Evolutionary conservation across 2,113 vertebrate species (phyloP).

Genomic region (Bagarius yarrelli): DNA sequence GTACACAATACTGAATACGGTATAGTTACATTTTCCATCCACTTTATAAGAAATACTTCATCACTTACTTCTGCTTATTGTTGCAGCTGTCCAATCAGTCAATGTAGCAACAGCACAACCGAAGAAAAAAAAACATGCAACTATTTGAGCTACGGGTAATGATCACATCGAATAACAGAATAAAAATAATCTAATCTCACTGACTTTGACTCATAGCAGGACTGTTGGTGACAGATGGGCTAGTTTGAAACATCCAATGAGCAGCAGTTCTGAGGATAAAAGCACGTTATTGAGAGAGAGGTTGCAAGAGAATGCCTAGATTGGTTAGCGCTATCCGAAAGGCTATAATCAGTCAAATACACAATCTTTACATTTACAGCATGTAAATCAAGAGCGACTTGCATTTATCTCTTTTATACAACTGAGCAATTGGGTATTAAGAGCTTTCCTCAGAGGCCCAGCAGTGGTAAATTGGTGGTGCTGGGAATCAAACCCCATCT

Average conservation of each 20-base stretch:
- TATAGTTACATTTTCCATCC: neutral
- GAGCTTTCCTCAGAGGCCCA: too few relatives aligned
- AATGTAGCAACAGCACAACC: neutral
- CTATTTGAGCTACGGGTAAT: neutral
- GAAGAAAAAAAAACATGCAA: neutral
- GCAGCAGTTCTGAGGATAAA: neutral
- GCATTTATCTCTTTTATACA: too few relatives aligned
- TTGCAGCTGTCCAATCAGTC: neutral
- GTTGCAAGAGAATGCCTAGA: neutral
- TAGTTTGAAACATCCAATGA: neutral
- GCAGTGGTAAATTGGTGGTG: too few relatives aligned
- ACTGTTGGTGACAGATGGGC: neutral
- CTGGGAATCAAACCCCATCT: too few relatives aligned
- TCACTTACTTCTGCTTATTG: neutral
- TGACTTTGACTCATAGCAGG: neutral
- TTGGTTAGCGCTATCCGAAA: neutral
- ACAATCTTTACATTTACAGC: too few relatives aligned
- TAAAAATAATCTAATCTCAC: neutral
- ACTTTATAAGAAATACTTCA: neutral
- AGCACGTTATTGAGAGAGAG: neutral
- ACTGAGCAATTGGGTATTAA: too few relatives aligned
- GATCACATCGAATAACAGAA: neutral
- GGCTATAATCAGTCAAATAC: neutral
- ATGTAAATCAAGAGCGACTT: too few relatives aligned
- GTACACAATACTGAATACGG: constrained; percentile 31